A percentile compares a stretch with the other conserved stretches of the same genome.
phyloP scores from a whole-genome alignment of 2,888 invertebrate genomes.

The Beris morrisii region DNA sequence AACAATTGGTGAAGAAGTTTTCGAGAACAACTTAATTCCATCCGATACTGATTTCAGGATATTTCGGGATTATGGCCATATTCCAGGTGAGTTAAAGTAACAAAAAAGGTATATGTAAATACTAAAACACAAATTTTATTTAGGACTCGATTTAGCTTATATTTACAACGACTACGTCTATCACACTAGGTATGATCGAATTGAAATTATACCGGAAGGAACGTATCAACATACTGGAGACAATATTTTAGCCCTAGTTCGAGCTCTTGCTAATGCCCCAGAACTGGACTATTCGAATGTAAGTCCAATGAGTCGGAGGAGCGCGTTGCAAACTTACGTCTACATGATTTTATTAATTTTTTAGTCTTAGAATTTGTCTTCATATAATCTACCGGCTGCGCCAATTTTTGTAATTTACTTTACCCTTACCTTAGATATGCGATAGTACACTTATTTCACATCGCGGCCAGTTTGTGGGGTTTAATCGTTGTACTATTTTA shows the following conservation, averaged over 20 bases:
- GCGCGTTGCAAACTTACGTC: background rate
- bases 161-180: constrained; percentile 75
- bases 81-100: constrained; percentile 58
- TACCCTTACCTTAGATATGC: too few species aligned
- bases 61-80: constrained; percentile 67
- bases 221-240: constrained; percentile 75
- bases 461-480: constrained; percentile 45
- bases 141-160: constrained; percentile 78
- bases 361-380: background rate
- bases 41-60: constrained; percentile 72
- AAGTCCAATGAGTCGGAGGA: constrained; percentile 20
- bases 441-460: background rate
- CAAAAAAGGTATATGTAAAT: too few species aligned
- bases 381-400: too few species aligned
- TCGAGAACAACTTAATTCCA: constrained; percentile 66
- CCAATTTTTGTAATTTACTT: too few species aligned
- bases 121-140: background rate
- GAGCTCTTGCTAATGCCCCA: constrained; percentile 56
- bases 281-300: constrained; percentile 51
- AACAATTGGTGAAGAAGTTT: constrained; percentile 64
- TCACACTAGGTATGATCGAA: constrained; percentile 72
- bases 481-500: constrained; percentile 48
- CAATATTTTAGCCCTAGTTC: constrained; percentile 64
- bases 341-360: background rate
- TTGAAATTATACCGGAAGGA: constrained; percentile 64